Conservation (phyloP, 2,797 vertebrate species). For the Helarctos malayanus region DNA sequence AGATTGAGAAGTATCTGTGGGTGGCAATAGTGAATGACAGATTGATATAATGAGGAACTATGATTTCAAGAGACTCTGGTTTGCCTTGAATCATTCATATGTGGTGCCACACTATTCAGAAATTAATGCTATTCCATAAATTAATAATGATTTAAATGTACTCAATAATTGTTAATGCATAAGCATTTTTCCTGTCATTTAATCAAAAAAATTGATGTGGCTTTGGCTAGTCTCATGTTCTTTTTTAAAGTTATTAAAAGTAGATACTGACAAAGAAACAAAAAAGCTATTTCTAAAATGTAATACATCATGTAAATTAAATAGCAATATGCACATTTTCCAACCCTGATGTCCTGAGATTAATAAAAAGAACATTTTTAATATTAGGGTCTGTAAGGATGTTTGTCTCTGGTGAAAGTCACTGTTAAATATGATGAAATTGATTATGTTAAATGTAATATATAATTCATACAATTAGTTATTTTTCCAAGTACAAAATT, state of each 20-base stretch:
- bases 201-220: slow-evolving; percentile 83
- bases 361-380: neutral
- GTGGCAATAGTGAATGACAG: slow-evolving; percentile 82
- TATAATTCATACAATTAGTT: neutral
- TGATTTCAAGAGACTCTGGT: slow-evolving; percentile 85
- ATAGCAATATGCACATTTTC: slow-evolving; percentile 67
- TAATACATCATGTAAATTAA: slow-evolving; percentile 36
- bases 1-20: slow-evolving; percentile 76
- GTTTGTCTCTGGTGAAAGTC: neutral
- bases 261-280: slow-evolving; percentile 63
- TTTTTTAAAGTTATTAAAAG: slow-evolving; percentile 74
- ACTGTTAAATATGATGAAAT: neutral
- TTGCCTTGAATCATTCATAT: slow-evolving; percentile 84
- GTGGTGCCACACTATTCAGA: slow-evolving; percentile 82
- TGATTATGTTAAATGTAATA: neutral
- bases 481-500: neutral
- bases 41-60: slow-evolving; percentile 83
- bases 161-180: slow-evolving; percentile 84
- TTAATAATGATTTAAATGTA: slow-evolving; percentile 88
- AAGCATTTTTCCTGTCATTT: slow-evolving; percentile 75
- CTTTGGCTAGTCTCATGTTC: slow-evolving; percentile 73
- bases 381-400: neutral
- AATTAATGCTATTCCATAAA: slow-evolving; percentile 87
- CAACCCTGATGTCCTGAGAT: neutral
- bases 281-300: slow-evolving; percentile 47